These are phyloP conservation scores for Conus canariensis DNA, from an alignment of 2,888 invertebrate genomes.

Conservation along the genomic window DNA sequence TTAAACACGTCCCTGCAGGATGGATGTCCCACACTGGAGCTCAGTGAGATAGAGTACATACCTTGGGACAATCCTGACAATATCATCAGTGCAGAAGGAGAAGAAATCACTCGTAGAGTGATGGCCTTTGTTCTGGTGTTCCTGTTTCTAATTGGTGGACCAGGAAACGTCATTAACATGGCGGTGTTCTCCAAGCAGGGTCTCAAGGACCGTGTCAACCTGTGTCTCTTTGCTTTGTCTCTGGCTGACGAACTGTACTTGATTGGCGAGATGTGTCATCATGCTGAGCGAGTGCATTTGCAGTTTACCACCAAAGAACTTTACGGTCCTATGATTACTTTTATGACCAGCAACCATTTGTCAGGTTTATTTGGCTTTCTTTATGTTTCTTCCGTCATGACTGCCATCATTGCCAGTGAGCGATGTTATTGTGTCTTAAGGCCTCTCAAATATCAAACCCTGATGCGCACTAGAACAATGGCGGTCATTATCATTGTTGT, in stretches of 20 bases:
- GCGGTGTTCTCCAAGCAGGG: neutral
- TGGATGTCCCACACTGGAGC: neutral
- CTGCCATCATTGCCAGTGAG: constrained; percentile 14
- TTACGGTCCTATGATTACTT: neutral
- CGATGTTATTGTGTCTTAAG: neutral
- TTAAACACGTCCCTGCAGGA: too few species aligned
- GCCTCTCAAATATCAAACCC: neutral
- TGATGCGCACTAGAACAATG: neutral
- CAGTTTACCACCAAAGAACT: neutral
- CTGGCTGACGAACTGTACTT: neutral
- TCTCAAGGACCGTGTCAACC: neutral
- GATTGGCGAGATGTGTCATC: neutral
- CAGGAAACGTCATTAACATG: constrained; percentile 1
- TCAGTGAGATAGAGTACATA: neutral
- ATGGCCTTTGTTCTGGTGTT: neutral
- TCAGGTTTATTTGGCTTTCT: neutral
- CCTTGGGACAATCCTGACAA: constrained; percentile 19
- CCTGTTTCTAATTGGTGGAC: neutral
- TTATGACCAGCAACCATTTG: neutral
- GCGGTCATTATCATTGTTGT: neutral
- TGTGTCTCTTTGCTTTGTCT: constrained; percentile 1
- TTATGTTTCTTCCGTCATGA: neutral
- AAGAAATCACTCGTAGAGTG: neutral
- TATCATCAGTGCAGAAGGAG: neutral
- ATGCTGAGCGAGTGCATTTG: neutral